Evolutionary conservation across 2,797 vertebrate species (phyloP), one percentile per base, ranked within the genome.

Genomic region (Scarus forsteni): DNA sequence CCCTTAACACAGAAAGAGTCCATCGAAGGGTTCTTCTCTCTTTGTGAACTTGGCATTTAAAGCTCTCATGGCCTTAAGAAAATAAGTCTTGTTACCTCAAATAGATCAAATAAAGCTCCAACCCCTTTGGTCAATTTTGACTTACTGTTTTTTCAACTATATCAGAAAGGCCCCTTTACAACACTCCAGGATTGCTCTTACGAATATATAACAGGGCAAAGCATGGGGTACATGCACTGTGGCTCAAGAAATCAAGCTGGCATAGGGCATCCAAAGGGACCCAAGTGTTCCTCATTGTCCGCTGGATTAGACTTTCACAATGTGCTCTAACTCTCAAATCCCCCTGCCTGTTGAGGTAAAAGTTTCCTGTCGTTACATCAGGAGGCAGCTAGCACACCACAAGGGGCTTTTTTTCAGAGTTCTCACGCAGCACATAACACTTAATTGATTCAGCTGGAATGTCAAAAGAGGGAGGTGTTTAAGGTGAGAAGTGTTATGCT

Each of bases 361-460:
- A 72, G 72, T 91, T 91, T 72, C 88, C 68, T 65, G 84, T 50
- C 43, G 75, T 88, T 89, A 80, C 89, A 84, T 91, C 88, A 91
- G 88, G 71, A 77, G 78, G 75, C 60, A 73, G 70, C 75, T 43
- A 48, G 44, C 40, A 7, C 64, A 67, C 71, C 84, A 83, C 81
- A 72, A 70, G 77, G 72, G 79, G 16, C 75, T 77, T 89, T 27
- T 39, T 77, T 75, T 67, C 60, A 27, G 65, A 73, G 69, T 88
- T 87, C 79, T 75, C 77, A 81, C 61, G 34, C 79, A 60, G 61
- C 75, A 71, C 72, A 79, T 75, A 69, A 62, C 53, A 53, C 76
- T 83, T 79, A 84, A 89, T 87, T 83, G 79, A 88, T 88, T 88
- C 79, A 79, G 84, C 61, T 62, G 72, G 69, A 88, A 85, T 85